Evolutionary conservation across 2,888 invertebrate species (phyloP), one percentile per base, ranked within the genome.

Genomic region (Trachelus troglodyta): DNA sequence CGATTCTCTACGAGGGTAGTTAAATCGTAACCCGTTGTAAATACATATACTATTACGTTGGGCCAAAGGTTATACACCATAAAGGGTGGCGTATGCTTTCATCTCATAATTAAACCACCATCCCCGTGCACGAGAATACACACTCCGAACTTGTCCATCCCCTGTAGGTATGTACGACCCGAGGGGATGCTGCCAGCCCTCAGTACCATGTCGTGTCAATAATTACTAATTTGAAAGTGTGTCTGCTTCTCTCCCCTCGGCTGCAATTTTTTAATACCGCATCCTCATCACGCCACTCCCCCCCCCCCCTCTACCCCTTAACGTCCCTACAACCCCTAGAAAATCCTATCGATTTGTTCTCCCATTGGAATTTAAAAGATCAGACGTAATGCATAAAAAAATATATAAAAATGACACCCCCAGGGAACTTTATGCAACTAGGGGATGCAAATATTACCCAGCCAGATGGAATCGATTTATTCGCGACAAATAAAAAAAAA

Each of bases 61-160:
- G 69, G 75, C 80, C 76, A 79, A 80, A 80, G 81, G 79, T 15
- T 56, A 69, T 74, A 77, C 75, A 35, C 56, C 71, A 77, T 75
- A 77, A 77, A 77, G 77, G 75, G 71, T 71, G 69, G 77, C 35
- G 77, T 77, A 76, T 81, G 84, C 85, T 85, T 85, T 85, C 85
- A 85, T 85, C 85, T 85, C 85, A 82, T 85, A 85, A 85, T 85
- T 85, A 85, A 85, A 81, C 74, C 80, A 79, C 81, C 77, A 73
- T 74, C 69, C 40, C 40, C 40, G 6, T 56, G 9, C 40, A 56
- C 40, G 15, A 56, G 40, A 56, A 56, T 56, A 56, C 40, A 23
- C 40, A 56, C 40, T 56, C 40, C 23, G 6, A 56, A 23, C 40
- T 56, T 56, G 40, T 56, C 40, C 40, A 56, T 56, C 40, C 40